Base-by-base conservation (phyloP, 2,888 invertebrate genomes). In the Catocala sponsa region DNA sequence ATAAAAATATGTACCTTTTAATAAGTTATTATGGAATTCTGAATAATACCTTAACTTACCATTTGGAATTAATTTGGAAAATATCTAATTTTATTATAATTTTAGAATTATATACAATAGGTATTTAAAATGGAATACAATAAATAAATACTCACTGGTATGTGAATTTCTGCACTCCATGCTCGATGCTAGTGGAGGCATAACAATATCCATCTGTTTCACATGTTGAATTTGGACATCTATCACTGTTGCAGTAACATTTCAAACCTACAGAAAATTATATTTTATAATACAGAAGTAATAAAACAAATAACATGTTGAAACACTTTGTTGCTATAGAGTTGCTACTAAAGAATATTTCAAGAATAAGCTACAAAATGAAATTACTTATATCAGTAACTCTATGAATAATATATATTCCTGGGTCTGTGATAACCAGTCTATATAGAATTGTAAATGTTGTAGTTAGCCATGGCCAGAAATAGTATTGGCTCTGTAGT, bases 151-250 rank as follows among this genome's bases (percentile, higher is more conserved):
- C 95, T 95, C 96, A 98, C 98, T 98, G 97, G 95, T 97, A 97
- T 59, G 96, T 96, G 86, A 96, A 96, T 74, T 95, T 95, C 76
- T 95, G 94, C 56, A 89, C 89, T 53, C 95, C 96, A 81, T 96
- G 96, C 57, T 95, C 95, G 73, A 96, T 85, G 68, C 95, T 96
- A 67, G 97, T 96, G 59, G 98, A 97, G 4, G 98, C 97, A 82
- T 97, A 98, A 88, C 98, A 98, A 85, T 96, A 97, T 48, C 98
- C 98, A 91, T 98, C 98, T 5, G 98, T 98, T 88, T 96, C 96
- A 91, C 98, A 98, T 41, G 98, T 97, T 83, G 96, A 94, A 87
- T 98, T 98, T 56, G 95, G 95, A 11, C 96, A 96, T 81, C 97
- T 96, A 84, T 97, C 97, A 83, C 97, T 96, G 90, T 98, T 98